A percentile compares a stretch with the other conserved stretches of the same genome.
phyloP scores from a whole-genome alignment of 1,140 invertebrate genomes.

The Diorhabda elongata region DNA sequence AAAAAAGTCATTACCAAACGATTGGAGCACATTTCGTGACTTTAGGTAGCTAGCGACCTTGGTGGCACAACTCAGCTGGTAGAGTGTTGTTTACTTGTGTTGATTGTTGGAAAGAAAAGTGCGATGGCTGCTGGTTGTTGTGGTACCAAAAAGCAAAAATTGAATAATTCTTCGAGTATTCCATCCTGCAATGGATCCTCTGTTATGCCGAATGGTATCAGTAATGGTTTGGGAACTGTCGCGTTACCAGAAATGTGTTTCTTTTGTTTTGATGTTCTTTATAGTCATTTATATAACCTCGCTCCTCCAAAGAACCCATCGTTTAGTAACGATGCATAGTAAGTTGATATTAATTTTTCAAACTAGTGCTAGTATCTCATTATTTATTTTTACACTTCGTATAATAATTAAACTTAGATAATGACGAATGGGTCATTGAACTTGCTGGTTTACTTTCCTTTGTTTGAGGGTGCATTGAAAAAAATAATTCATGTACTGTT shows the following conservation, averaged over 20 bases:
- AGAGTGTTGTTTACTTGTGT: slow-evolving; percentile 2
- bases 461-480: slow-evolving; percentile 12
- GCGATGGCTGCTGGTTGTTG: slow-evolving; percentile 81
- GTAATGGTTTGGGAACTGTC: slow-evolving; percentile 56
- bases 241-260: slow-evolving; percentile 94
- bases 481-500: neutral
- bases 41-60: neutral
- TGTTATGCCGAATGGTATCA: slow-evolving; percentile 38
- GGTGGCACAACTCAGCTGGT: neutral
- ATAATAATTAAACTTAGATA: neutral
- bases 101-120: slow-evolving; percentile 4
- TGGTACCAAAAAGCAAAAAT: slow-evolving; percentile 84
- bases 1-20: too few species aligned
- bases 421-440: slow-evolving; percentile 37
- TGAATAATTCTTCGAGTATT: slow-evolving; percentile 66
- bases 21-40: too few species aligned
- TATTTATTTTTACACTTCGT: too few species aligned
- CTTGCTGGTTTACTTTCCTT: slow-evolving; percentile 29
- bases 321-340: slow-evolving; percentile 94
- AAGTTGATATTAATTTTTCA: slow-evolving; percentile 53
- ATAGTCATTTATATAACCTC: slow-evolving; percentile 87
- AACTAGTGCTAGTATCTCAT: too few species aligned
- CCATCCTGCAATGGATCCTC: slow-evolving; percentile 50
- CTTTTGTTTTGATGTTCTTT: slow-evolving; percentile 97
- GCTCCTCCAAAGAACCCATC: slow-evolving; percentile 84